Conservation (phyloP, 1,140 invertebrate genomes). For the Ooceraea biroi region DNA sequence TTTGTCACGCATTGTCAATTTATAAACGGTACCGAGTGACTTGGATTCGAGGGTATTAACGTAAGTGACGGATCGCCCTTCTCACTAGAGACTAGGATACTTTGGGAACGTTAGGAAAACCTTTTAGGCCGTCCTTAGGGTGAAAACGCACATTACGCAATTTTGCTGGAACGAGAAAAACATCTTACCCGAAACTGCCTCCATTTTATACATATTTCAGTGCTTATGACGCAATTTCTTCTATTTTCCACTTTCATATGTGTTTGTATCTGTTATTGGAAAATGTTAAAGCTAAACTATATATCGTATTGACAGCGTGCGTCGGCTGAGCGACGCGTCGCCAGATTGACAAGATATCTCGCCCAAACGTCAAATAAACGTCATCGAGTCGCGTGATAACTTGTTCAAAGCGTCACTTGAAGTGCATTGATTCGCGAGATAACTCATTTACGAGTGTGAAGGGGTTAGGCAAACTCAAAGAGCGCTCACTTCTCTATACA, state of each 20-base stretch:
- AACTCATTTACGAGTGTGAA: conserved; percentile 42
- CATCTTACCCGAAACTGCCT: conserved; percentile 30
- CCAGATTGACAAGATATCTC: conserved; percentile 44
- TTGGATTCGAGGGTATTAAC: conserved; percentile 33
- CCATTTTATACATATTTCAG: neutral
- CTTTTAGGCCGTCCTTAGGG: conserved; percentile 39
- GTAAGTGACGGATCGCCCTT: conserved; percentile 42
- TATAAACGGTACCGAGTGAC: neutral
- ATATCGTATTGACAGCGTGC: conserved; percentile 53
- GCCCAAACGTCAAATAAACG: conserved; percentile 51
- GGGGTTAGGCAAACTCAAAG: neutral
- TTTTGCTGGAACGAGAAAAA: conserved; percentile 20
- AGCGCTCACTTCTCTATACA: neutral
- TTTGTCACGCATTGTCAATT: neutral
- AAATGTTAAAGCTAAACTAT: conserved; percentile 53
- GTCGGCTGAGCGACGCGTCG: conserved; percentile 20
- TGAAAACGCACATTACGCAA: conserved; percentile 20
- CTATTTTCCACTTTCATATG: neutral
- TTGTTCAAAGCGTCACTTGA: conserved; percentile 39
- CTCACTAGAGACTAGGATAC: conserved; percentile 6
- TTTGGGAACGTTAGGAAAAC: neutral
- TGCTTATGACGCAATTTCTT: neutral
- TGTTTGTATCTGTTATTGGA: conserved; percentile 41
- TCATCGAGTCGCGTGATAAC: conserved; percentile 40
- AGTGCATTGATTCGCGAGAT: conserved; percentile 36